Conservation (phyloP, 2,113 vertebrate species). For the Clarias macrocephalus region DNA sequence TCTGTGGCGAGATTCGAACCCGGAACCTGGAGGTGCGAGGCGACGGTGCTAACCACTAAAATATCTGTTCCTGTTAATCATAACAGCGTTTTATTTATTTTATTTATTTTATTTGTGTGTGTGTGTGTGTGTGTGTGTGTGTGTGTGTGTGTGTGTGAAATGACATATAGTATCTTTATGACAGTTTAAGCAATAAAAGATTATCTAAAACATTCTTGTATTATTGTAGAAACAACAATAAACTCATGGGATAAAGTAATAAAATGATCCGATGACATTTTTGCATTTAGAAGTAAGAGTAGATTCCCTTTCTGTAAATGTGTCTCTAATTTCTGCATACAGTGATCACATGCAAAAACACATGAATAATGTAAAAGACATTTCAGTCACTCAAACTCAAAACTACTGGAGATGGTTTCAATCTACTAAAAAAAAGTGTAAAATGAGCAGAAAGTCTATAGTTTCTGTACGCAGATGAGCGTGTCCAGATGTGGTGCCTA, state of each 20-base stretch:
- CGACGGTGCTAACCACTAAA: background rate
- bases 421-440: background rate
- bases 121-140: too few relatives aligned
- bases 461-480: too few relatives aligned
- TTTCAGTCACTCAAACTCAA: background rate
- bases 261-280: background rate
- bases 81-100: background rate
- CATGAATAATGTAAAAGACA: background rate
- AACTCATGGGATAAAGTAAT: background rate
- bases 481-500: conserved; percentile 52
- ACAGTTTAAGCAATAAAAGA: background rate
- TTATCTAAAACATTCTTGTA: background rate
- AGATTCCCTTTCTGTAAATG: background rate
- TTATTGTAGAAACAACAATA: background rate
- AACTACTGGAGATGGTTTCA: background rate
- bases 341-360: background rate
- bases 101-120: too few relatives aligned
- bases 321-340: background rate
- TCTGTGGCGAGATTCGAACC: too few relatives aligned
- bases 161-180: background rate
- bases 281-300: background rate
- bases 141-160: too few relatives aligned
- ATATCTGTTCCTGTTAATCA: background rate
- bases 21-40: too few relatives aligned
- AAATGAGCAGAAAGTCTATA: background rate